Evolutionary conservation across 2,797 vertebrate species (phyloP), one percentile per base, ranked within the genome.

Genomic region (Scolopax bukidnonensis): DNA sequence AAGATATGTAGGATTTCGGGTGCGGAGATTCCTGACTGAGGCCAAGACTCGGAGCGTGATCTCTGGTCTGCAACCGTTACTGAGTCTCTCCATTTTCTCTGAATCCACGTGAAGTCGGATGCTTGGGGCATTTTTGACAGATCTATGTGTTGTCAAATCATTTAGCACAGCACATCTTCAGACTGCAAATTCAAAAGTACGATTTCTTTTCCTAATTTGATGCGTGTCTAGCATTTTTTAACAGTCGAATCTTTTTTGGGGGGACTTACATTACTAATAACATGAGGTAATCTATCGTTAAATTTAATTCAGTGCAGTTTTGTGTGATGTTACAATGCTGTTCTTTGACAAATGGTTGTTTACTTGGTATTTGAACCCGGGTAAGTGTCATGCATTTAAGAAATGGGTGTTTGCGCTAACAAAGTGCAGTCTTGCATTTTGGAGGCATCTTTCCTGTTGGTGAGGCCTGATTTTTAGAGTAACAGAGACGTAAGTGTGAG

Each of bases 121-220:
- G 1, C 25, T 11, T 12, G 5, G 15, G 32, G 8, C 17, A 2
- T 48, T 40, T 61, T 59, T 64, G 68, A 43, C 38, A 48, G n/a
- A 9, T 65, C 11, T 43, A 1, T 60, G 0, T 17, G 25, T 60
- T 0, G 0, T 38, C 53, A 64, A 30, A 48, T 36, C 27, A 1
- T 5, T 28, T 11, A 64, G 45, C 32, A 9, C 7, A 51, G 10
- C 41, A 6, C 30, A 53, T 48, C 20, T 91, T 83, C 25, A 54
- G 65, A 11, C 10, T 64, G 13, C 21, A 51, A 48, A n/a, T 73
- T 43, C 23, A 56, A 18, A 71, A 65, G 33, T 19, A 28, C 0
- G 1, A 4, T 1, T 11, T 20, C 67, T 64, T 61, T 54, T 15
- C 19, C 47, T 41, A 5, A 18, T 70, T 43, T 61, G 21, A 4